These are phyloP conservation scores for Arctocebus calabarensis DNA, from an alignment of 2,797 vertebrate species.

Conservation along the genomic window DNA sequence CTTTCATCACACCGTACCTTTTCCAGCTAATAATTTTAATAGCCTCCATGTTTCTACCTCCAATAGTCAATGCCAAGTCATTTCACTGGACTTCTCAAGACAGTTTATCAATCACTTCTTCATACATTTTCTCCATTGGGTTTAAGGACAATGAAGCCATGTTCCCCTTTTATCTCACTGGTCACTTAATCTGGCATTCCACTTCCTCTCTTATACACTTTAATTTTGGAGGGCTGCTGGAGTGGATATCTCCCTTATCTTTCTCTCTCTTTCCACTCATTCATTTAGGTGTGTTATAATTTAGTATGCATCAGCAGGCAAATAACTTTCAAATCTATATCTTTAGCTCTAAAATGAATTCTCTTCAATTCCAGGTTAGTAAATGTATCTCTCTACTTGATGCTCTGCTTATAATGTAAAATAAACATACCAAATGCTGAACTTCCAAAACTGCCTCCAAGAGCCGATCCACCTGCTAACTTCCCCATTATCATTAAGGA, in stretches of 20 bases:
- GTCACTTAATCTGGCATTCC: too few relatives aligned
- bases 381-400: background rate
- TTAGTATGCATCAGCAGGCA: background rate
- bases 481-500: background rate
- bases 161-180: background rate
- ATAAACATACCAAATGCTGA: background rate
- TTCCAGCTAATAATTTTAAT: background rate
- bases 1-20: background rate
- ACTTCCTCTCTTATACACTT: background rate
- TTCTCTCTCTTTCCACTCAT: background rate
- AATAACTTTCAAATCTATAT: background rate
- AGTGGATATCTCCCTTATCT: background rate
- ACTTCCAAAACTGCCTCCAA: background rate
- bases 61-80: background rate
- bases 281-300: background rate
- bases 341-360: background rate
- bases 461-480: background rate
- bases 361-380: background rate
- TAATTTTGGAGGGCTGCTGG: background rate
- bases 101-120: background rate
- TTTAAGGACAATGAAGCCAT: background rate
- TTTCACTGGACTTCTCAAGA: background rate
- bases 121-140: background rate
- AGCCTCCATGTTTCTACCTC: background rate
- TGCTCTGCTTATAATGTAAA: background rate